Percentiles rank a stretch among this genome's conserved stretches.
Conservation (phyloP, 2,797 vertebrate genomes). For the Triplophysa yarkandensis region DNA sequence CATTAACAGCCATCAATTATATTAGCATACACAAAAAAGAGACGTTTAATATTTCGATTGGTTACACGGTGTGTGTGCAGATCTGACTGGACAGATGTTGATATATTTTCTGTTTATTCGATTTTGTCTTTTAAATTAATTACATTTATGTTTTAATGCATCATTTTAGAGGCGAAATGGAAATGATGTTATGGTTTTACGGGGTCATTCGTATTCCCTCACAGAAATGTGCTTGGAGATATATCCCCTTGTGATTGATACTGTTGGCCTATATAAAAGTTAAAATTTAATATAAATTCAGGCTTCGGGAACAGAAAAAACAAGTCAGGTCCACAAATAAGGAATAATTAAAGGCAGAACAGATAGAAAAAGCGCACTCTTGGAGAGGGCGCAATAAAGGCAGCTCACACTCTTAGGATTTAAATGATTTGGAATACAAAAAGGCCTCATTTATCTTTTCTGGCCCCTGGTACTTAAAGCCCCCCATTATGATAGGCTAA, state of each 20-base stretch:
- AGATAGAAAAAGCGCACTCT: constrained; percentile 10
- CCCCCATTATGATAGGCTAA: constrained; percentile 62
- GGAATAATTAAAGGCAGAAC: constrained; percentile 14
- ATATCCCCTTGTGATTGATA: constrained; percentile 33
- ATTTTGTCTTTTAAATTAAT: constrained; percentile 40
- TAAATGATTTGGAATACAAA: constrained; percentile 36
- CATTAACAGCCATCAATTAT: constrained; percentile 12
- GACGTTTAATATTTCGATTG: constrained; percentile 12
- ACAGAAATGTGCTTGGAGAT: constrained; percentile 17
- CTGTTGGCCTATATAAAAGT: constrained; percentile 41
- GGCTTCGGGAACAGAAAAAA: constrained; percentile 31
- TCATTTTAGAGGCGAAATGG: constrained; percentile 3
- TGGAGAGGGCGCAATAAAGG: constrained; percentile 14
- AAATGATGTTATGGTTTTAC: constrained; percentile 16
- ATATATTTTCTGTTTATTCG: constrained; percentile 25
- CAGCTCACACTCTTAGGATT: constrained; percentile 25
- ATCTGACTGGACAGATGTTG: background rate
- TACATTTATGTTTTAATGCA: constrained; percentile 34
- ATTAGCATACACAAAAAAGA: constrained; percentile 8
- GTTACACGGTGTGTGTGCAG: background rate
- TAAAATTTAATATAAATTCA: constrained; percentile 44
- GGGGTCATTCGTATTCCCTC: constrained; percentile 27
- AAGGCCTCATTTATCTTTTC: constrained; percentile 41
- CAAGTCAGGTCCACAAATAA: constrained; percentile 22
- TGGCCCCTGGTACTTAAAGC: constrained; percentile 38